A percentile compares a stretch with the other conserved stretches of the same genome.
Evolutionary conservation across 1,140 invertebrate genomes (phyloP).

Genomic region (Philaenus spumarius): DNA sequence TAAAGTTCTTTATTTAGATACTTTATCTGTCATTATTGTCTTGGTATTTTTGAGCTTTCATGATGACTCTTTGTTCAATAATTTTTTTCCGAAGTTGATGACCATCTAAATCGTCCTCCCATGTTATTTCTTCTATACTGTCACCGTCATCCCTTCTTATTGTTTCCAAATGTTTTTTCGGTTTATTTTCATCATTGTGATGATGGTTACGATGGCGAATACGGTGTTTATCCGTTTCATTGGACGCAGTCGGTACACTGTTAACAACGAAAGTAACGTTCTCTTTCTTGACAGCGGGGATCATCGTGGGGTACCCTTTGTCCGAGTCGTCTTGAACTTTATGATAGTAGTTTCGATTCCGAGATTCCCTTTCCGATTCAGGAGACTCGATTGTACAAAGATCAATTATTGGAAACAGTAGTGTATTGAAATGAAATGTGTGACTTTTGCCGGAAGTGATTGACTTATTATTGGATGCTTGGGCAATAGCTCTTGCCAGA

Average conservation of each 20-base stretch:
- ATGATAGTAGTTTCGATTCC: slow-evolving; percentile 12
- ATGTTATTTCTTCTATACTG: slow-evolving; percentile 19
- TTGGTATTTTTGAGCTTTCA: neutral
- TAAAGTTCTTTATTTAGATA: too few species aligned
- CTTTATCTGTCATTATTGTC: neutral
- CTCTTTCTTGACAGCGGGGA: too few species aligned
- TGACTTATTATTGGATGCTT: neutral
- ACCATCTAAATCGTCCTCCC: slow-evolving; percentile 17
- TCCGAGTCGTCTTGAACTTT: slow-evolving; percentile 3
- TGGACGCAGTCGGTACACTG: neutral
- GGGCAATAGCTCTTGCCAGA: slow-evolving; percentile 7
- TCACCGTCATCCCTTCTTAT: slow-evolving; percentile 11
- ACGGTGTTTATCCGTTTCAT: neutral
- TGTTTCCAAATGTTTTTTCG: slow-evolving; percentile 4
- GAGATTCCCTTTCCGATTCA: slow-evolving; percentile 19
- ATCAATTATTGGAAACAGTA: slow-evolving; percentile 28
- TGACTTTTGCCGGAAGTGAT: neutral
- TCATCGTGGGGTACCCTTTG: neutral
- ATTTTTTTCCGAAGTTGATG: slow-evolving; percentile 14
- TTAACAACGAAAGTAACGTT: too few species aligned
- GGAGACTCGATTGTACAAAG: slow-evolving; percentile 28
- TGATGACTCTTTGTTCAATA: slow-evolving; percentile 13
- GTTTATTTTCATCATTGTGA: neutral
- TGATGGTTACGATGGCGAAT: slow-evolving; percentile 11
- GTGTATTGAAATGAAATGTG: slow-evolving; percentile 14